phyloP scores from a whole-genome alignment of 2,113 vertebrate genomes.

The Empidonax traillii region DNA sequence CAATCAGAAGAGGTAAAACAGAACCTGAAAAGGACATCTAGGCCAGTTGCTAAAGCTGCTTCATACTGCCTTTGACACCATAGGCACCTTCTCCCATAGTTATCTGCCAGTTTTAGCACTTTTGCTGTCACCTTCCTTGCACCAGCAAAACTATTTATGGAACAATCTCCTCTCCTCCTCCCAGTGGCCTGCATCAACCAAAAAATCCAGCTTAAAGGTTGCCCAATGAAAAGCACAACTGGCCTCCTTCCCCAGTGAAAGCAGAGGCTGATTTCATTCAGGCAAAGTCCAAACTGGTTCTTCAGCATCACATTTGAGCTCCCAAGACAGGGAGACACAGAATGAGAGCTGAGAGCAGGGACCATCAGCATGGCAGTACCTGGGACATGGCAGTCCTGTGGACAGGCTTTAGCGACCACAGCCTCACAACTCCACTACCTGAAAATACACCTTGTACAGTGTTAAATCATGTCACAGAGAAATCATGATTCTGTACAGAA shows the following conservation, averaged over 20 bases:
- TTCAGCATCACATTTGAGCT: neutral
- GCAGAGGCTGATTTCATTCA: neutral
- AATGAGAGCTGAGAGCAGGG: neutral
- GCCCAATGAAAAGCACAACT: neutral
- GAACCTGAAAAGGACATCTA: neutral
- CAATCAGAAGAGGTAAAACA: neutral
- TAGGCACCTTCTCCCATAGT: neutral
- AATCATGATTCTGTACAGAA: neutral
- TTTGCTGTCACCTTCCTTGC: neutral
- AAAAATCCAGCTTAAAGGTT: neutral
- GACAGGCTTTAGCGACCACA: neutral
- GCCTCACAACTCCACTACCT: neutral
- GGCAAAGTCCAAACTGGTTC: neutral
- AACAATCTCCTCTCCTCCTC: neutral
- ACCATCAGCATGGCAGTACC: accelerated
- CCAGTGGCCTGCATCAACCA: neutral
- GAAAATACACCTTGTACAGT: neutral
- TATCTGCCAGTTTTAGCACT: neutral
- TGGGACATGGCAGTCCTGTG: neutral
- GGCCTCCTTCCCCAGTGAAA: neutral
- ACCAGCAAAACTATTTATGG: neutral
- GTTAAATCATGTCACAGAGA: neutral
- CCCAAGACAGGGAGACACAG: neutral
- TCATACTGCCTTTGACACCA: neutral
- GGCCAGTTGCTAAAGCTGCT: neutral